Percentiles rank a stretch among this genome's conserved stretches.
phyloP scores from a whole-genome alignment of 2,797 vertebrate species.

The Sebastes itinus region DNA sequence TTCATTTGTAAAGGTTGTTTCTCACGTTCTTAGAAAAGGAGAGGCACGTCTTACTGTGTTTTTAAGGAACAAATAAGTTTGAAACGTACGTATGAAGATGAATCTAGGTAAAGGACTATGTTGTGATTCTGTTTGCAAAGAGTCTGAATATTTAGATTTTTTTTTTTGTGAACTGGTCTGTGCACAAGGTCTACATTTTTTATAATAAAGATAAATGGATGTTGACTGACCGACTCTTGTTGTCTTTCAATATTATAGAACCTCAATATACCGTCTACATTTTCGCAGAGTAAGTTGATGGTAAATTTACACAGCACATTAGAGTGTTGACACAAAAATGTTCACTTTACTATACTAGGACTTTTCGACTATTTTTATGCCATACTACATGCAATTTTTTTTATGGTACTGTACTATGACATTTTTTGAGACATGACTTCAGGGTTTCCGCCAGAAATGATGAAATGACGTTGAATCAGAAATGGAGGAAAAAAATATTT shows the following conservation, averaged over 20 bases:
- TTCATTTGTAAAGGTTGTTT: constrained; percentile 53
- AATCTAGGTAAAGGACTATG: constrained; percentile 45
- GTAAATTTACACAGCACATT: too few relatives aligned
- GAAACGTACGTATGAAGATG: constrained; percentile 48
- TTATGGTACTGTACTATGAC: background rate
- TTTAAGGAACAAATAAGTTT: constrained; percentile 58
- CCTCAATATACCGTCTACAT: background rate
- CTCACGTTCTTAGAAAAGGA: constrained; percentile 27
- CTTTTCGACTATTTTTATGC: background rate
- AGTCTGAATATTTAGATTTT: constrained; percentile 67
- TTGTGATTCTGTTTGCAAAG: constrained; percentile 68
- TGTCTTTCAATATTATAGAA: background rate
- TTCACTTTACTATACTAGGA: background rate
- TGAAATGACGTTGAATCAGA: too few relatives aligned
- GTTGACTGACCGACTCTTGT: background rate
- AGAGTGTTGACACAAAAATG: background rate
- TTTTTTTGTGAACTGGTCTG: constrained; percentile 71
- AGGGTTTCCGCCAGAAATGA: too few relatives aligned
- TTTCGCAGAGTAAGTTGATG: too few relatives aligned
- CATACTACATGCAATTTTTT: background rate
- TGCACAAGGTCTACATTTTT: constrained; percentile 67
- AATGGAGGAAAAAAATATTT: too few relatives aligned
- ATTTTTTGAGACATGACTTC: background rate
- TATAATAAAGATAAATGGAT: constrained; percentile 53
- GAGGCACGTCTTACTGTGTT: constrained; percentile 55